Percentiles rank a stretch among this genome's conserved stretches.
phyloP scores from a whole-genome alignment of 2,888 invertebrate species.

The Cerastoderma edule region DNA sequence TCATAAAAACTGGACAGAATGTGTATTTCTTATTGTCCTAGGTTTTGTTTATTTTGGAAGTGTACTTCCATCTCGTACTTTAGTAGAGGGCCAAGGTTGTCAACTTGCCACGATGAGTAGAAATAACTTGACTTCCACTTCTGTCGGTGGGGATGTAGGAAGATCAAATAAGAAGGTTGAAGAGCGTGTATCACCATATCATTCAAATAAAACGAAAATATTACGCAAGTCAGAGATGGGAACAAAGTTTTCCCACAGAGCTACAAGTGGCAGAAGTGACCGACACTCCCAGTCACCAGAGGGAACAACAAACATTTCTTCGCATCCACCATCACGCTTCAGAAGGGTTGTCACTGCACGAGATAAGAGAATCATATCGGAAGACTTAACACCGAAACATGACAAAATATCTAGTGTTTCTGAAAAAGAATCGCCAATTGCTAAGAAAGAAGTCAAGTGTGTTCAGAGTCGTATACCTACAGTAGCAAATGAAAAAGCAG shows the following conservation, averaged over 20 bases:
- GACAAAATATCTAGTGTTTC: conserved; percentile 23
- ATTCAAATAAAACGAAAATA: conserved; percentile 19
- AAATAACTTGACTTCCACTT: conserved; percentile 40
- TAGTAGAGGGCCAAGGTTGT: no score
- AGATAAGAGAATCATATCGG: conserved; percentile 65
- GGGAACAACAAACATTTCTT: conserved; percentile 41
- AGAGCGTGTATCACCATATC: conserved; percentile 36
- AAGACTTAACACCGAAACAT: conserved; percentile 63
- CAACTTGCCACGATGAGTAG: conserved; percentile 47
- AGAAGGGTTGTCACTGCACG: conserved; percentile 40
- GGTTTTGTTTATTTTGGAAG: not conserved
- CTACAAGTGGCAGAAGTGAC: conserved; percentile 22
- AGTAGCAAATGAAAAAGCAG: conserved; percentile 40
- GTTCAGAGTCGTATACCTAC: conserved; percentile 45
- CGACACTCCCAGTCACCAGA: conserved; percentile 61
- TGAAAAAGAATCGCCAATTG: conserved; percentile 22
- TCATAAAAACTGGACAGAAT: conserved; percentile 1
- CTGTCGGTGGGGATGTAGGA: conserved; percentile 64
- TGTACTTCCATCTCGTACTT: conserved; percentile 8
- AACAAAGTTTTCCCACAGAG: conserved; percentile 38
- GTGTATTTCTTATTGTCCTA: conserved; percentile 19
- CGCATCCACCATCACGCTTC: conserved; percentile 57
- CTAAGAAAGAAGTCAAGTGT: conserved; percentile 32
- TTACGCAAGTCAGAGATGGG: conserved; percentile 56
- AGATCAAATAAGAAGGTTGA: conserved; percentile 53